Conservation (phyloP, 2,113 vertebrate genomes). For the Oceanites oceanicus region DNA sequence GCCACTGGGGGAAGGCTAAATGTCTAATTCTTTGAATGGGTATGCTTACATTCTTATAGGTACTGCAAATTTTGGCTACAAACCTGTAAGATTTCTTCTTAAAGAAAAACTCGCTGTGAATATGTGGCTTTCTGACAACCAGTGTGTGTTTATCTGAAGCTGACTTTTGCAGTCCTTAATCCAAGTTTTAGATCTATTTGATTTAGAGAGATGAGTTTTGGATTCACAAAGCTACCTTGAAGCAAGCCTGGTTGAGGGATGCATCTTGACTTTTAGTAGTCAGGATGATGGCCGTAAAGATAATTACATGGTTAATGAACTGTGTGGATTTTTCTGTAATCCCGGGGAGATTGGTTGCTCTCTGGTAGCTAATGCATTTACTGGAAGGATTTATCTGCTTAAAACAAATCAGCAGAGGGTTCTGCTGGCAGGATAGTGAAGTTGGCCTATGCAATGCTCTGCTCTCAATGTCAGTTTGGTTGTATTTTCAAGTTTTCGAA, state of each 20-base stretch:
- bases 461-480: background rate
- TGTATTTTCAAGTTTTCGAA: background rate
- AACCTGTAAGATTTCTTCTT: background rate
- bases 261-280: background rate
- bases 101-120: background rate
- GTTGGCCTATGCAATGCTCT: accelerated
- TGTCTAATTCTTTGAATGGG: background rate
- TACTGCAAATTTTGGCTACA: background rate
- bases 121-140: background rate
- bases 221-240: background rate
- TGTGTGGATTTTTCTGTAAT: background rate
- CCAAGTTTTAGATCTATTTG: background rate
- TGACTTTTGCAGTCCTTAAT: background rate
- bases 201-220: background rate
- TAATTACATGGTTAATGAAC: background rate
- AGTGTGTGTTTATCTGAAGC: background rate
- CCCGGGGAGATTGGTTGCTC: background rate
- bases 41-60: background rate
- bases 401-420: background rate
- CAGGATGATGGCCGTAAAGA: background rate
- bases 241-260: background rate
- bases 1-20: background rate
- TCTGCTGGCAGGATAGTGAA: background rate
- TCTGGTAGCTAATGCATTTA: background rate
- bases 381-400: background rate